A percentile compares a stretch with the other conserved stretches of the same genome.
Evolutionary conservation across 2,113 vertebrate genomes (phyloP).

Genomic region (Lagopus leucura): DNA sequence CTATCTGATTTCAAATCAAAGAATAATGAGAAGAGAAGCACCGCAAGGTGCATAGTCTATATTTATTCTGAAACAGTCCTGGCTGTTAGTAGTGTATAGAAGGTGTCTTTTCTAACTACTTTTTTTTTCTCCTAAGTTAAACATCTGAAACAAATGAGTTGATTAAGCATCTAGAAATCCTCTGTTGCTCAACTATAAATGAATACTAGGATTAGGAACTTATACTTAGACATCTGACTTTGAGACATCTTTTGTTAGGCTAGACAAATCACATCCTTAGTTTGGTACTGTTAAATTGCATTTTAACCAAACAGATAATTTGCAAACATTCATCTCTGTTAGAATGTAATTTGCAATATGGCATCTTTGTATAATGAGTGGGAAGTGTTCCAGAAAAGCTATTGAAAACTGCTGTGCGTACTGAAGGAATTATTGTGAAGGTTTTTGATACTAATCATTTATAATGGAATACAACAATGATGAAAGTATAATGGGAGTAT

Average conservation of each 20-base stretch:
- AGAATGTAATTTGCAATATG: constrained; percentile 47
- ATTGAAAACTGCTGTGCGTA: neutral
- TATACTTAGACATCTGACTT: neutral
- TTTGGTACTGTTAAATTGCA: neutral
- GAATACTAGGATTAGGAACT: neutral
- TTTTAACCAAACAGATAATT: constrained; percentile 37
- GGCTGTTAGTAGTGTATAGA: neutral
- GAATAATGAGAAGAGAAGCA: neutral
- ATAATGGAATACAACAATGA: neutral
- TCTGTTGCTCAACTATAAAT: neutral
- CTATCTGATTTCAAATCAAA: neutral
- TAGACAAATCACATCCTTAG: neutral
- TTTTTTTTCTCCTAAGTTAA: neutral
- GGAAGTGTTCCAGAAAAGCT: constrained; percentile 21
- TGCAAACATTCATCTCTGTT: constrained; percentile 30
- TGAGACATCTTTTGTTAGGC: neutral
- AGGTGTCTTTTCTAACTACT: neutral
- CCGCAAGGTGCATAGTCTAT: accelerated
- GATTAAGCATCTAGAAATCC: neutral
- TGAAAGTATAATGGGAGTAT: neutral
- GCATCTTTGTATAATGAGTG: neutral
- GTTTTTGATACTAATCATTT: neutral
- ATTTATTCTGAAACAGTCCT: neutral
- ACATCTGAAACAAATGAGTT: neutral
- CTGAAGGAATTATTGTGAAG: neutral